Base-by-base conservation (phyloP, 2,797 vertebrate genomes). In the Lates japonicus region DNA sequence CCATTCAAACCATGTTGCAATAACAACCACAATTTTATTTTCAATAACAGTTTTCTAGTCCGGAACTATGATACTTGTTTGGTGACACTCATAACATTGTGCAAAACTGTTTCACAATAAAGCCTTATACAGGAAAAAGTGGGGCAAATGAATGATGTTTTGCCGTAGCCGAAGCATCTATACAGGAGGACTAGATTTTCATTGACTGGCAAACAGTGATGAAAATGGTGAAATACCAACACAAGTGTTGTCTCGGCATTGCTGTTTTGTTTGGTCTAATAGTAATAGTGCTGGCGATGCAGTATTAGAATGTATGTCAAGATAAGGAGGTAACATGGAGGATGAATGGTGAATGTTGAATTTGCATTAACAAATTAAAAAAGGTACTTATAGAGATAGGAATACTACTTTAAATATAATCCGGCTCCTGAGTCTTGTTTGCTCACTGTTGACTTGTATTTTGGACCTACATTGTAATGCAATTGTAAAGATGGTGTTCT, bases 401-500 rank as follows among this genome's bases (percentile, higher is more conserved):
- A 9, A n/a, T 20, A 1, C 0, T 29, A 19, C 1, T 11, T 22
- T 8, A 20, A 52, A 70, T 14, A 6, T 17, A 37, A n/a, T n/a
- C n/a, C n/a, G n/a, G n/a, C n/a, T n/a, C n/a, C 13, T 17, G 6
- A 17, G 42, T 62, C 16, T 58, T 52, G 60, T 73, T 73, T 39
- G 19, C 13, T 51, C 17, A 13, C 25, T 66, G 41, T 16, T 57
- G 37, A 13, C 7, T 54, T 42, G 6, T 62, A 42, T 65, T 39
- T 57, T 63, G 12, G 35, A 35, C 7, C 25, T 59, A 0, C 39
- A 52, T 31, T 62, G n/a, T 66, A 2, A 13, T 63, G 0, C 6
- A 49, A 54, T 46, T 66, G 4, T 51, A 22, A 59, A 57, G 55
- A 70, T 69, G 42, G 5, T 1, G 64, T 83, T 31, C 7, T 10